Evolutionary conservation across 2,797 vertebrate species (phyloP).

Genomic region (Pangasius sanitwongsei): DNA sequence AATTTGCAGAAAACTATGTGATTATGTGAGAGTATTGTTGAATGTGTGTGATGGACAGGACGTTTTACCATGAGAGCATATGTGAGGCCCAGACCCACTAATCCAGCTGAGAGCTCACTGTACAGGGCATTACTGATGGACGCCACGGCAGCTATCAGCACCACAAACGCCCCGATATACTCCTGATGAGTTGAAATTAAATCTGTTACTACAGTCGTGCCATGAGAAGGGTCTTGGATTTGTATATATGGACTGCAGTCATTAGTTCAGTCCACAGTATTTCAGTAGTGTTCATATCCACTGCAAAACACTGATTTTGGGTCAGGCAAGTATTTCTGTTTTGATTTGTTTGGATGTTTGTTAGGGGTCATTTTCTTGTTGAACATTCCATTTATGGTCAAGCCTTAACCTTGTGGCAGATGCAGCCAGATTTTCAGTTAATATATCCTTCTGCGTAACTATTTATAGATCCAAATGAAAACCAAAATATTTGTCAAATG

Average conservation of each 20-base stretch:
- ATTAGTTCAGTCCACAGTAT: neutral
- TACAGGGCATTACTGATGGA: conserved; percentile 91
- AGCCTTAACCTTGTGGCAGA: neutral
- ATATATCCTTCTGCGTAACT: neutral
- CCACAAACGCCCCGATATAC: conserved; percentile 95
- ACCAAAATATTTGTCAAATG: neutral
- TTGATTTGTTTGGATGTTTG: neutral
- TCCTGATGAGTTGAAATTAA: conserved; percentile 75
- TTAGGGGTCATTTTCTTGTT: neutral
- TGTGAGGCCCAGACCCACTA: conserved; percentile 95
- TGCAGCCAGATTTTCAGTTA: neutral
- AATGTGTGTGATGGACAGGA: neutral
- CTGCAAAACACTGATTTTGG: neutral
- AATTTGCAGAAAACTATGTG: neutral
- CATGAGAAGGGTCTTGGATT: neutral
- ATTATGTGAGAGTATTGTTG: neutral
- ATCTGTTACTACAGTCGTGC: neutral
- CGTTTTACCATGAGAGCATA: conserved; percentile 95
- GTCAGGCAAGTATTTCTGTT: neutral
- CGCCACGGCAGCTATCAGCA: conserved; percentile 92
- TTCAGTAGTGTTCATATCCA: neutral
- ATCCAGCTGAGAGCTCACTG: conserved; percentile 83
- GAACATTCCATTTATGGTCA: neutral
- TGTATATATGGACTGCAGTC: neutral
- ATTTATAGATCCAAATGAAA: neutral